Evolutionary conservation across 2,888 invertebrate species (phyloP).

Genomic region (Meteorus cinctellus): DNA sequence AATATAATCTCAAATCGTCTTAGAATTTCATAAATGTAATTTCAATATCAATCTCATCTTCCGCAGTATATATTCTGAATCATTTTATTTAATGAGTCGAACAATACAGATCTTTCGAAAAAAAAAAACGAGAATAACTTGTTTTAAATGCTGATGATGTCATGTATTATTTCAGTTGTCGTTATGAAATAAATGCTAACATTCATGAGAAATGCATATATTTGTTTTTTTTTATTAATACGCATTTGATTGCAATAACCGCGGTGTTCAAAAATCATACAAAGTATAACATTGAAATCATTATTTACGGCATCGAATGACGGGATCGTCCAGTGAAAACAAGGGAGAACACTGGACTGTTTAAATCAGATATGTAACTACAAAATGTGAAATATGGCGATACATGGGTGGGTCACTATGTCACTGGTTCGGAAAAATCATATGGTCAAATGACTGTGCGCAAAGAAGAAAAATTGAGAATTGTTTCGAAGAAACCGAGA

Average conservation of each 20-base stretch:
- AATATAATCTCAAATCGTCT: slow-evolving; percentile 6
- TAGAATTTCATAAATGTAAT: neutral
- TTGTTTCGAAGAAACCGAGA: neutral
- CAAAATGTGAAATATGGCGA: slow-evolving; percentile 1
- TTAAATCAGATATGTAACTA: neutral
- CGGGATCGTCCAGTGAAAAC: neutral
- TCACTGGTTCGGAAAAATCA: neutral
- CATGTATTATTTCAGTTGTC: slow-evolving; percentile 3
- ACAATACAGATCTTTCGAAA: neutral
- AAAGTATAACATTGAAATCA: slow-evolving; percentile 2
- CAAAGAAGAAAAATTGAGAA: slow-evolving; percentile 2
- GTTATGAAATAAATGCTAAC: slow-evolving; percentile 32
- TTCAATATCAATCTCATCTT: neutral
- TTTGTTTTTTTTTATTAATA: neutral
- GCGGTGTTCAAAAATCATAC: neutral
- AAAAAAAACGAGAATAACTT: slow-evolving; percentile 31
- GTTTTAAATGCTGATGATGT: slow-evolving; percentile 18
- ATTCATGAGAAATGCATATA: neutral
- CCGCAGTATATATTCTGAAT: neutral
- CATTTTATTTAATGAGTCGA: neutral
- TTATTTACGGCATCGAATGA: neutral
- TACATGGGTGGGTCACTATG: neutral
- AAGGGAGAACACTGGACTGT: neutral
- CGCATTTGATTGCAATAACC: neutral
- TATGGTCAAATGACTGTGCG: neutral